Base-by-base conservation (phyloP, 2,797 vertebrate genomes). In the Huso huso region DNA sequence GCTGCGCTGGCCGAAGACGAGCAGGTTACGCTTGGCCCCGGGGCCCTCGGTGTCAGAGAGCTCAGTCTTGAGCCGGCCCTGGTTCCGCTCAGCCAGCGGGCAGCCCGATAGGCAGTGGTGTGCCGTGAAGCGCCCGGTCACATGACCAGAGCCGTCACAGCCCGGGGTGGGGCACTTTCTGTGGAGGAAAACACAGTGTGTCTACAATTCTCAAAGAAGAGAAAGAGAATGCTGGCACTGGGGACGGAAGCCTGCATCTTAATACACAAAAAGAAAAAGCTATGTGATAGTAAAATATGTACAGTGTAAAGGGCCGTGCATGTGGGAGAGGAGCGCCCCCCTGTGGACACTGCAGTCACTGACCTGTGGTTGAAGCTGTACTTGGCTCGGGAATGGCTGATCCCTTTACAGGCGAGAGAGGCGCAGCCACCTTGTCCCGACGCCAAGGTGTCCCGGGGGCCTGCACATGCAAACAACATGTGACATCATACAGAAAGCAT, bases 141-240 rank as follows among this genome's bases (percentile, higher is more conserved):
- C 94, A 0, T 99, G 96, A 58, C 96, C 96, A 10, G 96, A 98
- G 51, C 95, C 96, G 0, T 99, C 95, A 48, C 96, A 99, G 12
- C 96, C 96, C 0, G 96, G 95, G 2, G 96, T 99, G n/a, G 96
- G 96, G 83, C 96, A 99, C 83, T 97, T 99, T 87, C 95, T 98
- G 81, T 80, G 74, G 82, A 59, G 73, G 66, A 70, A 51, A 62
- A 58, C 23, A 68, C 49, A 61, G 13, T 49, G 49, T 23, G 6
- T 48, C 13, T 10, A 37, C 13, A 59, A 13, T 13, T 9, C 12
- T 9, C 8, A 66, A 58, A 63, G 4, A 8, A 48, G 50, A 9
- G 53, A 23, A 15, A 13, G 15, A 66, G 48, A 23, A 18, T 63
- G 48, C 49, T 59, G 48, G 49, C 48, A 48, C 6, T 48, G 7